These are phyloP conservation scores for Rhorus exstirpatorius DNA, from an alignment of 2,888 invertebrate genomes.

Conservation along the genomic window DNA sequence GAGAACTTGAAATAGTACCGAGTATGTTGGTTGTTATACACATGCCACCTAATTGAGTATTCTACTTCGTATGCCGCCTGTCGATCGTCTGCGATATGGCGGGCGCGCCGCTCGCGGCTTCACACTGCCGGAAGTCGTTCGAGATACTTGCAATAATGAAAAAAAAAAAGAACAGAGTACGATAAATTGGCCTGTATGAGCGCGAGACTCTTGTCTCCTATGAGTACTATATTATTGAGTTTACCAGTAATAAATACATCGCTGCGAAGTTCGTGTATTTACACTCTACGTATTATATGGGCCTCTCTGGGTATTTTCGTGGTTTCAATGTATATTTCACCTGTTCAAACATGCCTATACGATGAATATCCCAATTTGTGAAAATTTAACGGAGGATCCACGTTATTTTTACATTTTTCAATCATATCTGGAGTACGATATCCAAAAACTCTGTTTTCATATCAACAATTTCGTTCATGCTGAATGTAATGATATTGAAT, in stretches of 20 bases:
- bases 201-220: conserved; percentile 13
- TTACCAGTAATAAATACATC: conserved; percentile 8
- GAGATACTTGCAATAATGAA: conserved; percentile 81
- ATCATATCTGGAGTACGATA: too few species aligned
- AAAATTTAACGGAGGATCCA: too few species aligned
- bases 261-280: neutral
- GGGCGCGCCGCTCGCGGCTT: conserved; percentile 68
- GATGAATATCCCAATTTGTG: too few species aligned
- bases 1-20: conserved; percentile 19
- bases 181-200: conserved; percentile 76
- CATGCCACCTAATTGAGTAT: conserved; percentile 81
- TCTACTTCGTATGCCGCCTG: conserved; percentile 81
- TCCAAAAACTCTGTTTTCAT: too few species aligned
- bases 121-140: conserved; percentile 82
- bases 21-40: conserved; percentile 18
- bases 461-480: too few species aligned
- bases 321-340: neutral
- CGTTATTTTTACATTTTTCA: too few species aligned
- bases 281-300: neutral
- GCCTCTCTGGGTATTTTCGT: neutral
- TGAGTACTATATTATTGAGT: neutral
- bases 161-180: conserved; percentile 71
- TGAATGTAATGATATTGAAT: too few species aligned
- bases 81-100: conserved; percentile 82
- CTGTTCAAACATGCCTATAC: neutral